These are phyloP conservation scores for Sturmia bella DNA, from an alignment of 2,888 invertebrate genomes.

Conservation along the genomic window DNA sequence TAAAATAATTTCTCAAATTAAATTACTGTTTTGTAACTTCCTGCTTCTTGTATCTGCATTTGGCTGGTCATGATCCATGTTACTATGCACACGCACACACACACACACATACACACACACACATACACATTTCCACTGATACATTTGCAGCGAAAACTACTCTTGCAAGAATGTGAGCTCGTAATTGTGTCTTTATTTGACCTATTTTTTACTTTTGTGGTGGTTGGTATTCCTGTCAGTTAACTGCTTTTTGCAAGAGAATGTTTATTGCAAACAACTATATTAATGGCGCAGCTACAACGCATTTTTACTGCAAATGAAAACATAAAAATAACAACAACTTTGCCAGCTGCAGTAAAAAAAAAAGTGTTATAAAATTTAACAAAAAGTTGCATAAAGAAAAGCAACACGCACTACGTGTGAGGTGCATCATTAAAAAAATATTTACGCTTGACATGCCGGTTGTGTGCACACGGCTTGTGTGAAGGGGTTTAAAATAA, in stretches of 20 bases:
- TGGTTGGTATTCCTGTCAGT: conserved; percentile 35
- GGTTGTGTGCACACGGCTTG: conserved; percentile 33
- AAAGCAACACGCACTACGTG: conserved; percentile 59
- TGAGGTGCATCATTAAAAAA: conserved; percentile 68
- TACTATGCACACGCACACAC: conserved; percentile 48
- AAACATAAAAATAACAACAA: conserved; percentile 33
- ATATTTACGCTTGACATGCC: conserved; percentile 67
- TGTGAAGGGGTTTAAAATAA: neutral
- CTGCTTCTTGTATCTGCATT: conserved; percentile 20
- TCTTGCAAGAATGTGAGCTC: neutral
- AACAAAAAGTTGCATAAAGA: conserved; percentile 39
- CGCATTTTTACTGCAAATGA: conserved; percentile 43
- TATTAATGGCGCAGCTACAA: conserved; percentile 27
- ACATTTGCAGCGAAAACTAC: conserved; percentile 8
- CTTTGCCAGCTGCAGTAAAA: neutral
- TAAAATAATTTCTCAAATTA: conserved; percentile 25
- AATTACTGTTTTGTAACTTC: conserved; percentile 37
- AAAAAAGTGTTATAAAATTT: conserved; percentile 17
- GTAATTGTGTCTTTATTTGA: conserved; percentile 21
- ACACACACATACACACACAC: conserved; percentile 47
- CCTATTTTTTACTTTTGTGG: conserved; percentile 49
- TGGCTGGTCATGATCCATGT: conserved; percentile 55
- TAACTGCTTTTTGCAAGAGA: conserved; percentile 13
- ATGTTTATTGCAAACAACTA: conserved; percentile 11
- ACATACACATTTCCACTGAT: no score